phyloP scores from a whole-genome alignment of 2,888 invertebrate genomes.

The Agriotes lineatus region DNA sequence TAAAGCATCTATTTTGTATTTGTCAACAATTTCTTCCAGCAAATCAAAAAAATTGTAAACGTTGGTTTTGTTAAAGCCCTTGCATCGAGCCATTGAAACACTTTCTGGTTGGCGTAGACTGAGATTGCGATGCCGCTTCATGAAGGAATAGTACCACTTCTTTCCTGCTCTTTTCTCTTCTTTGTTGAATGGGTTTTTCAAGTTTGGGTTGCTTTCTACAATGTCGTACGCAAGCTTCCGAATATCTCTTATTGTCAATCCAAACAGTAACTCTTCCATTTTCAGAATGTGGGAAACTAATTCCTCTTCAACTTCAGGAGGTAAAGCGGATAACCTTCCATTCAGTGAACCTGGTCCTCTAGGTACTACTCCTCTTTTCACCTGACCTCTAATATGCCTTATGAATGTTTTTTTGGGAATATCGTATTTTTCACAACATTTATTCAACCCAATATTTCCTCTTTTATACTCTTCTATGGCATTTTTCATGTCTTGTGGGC shows the following conservation, averaged over 20 bases:
- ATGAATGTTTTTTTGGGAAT: too few relatives aligned
- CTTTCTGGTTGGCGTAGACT: not conserved
- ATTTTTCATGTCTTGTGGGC: constrained; percentile 12
- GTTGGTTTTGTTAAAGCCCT: not conserved
- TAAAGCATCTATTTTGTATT: not conserved
- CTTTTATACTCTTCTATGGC: constrained; percentile 12
- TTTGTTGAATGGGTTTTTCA: constrained; percentile 4
- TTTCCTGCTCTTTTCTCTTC: not conserved
- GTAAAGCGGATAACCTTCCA: not conserved
- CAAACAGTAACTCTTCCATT: constrained; percentile 1
- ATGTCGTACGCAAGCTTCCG: constrained; percentile 8
- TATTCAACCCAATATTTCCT: too few relatives aligned
- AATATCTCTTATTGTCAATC: constrained; percentile 10
- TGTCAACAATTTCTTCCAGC: not conserved
- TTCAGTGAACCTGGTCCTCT: not conserved
- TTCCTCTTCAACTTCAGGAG: too few relatives aligned
- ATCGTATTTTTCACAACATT: too few relatives aligned
- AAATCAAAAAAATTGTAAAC: not conserved
- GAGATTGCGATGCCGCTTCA: not conserved
- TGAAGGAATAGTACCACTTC: not conserved
- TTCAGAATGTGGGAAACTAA: not conserved
- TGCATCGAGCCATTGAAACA: not conserved
- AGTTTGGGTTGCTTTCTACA: constrained; percentile 8
- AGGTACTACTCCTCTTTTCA: constrained; percentile 13
- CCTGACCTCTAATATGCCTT: not conserved